Evolutionary conservation across 2,888 invertebrate species (phyloP), one percentile per base, ranked within the genome.

Genomic region (Troglohyphantes excavatus): DNA sequence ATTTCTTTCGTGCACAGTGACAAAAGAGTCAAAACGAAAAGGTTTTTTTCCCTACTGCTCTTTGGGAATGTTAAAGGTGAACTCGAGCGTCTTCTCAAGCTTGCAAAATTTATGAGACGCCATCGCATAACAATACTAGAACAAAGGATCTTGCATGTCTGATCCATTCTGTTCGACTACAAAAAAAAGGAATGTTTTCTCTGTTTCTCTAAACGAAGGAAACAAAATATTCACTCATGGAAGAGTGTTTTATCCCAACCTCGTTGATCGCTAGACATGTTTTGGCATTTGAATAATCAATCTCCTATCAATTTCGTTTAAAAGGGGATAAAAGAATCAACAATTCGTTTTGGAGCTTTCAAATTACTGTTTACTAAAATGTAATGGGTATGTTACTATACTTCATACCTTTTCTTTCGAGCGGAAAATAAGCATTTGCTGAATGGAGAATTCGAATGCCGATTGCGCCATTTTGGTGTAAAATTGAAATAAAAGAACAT

Each of bases 1-100:
- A n/a, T n/a, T n/a, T n/a, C n/a, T n/a, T n/a, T n/a, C n/a, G n/a
- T n/a, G n/a, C n/a, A n/a, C n/a, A n/a, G 39, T 39, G 39, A 53
- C 13, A n/a, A 13, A n/a, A 17, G n/a, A 53, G n/a, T 53, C 53
- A n/a, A 53, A 17, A 53, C 53, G 53, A 53, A n/a, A n/a, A 9
- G n/a, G 9, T n/a, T 53, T 53, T 53, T n/a, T 21, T 68, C n/a
- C 39, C 17, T 9, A 43, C 21, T 43, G 26, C 39, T 43, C 68
- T 70, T 9, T 53, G 26, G 43, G 26, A 72, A 72, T 72, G 72
- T 26, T 46, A 72, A 70, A 70, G 39, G 39, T 72, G 72, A 72
- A 7, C n/a, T 11, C 33, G 23, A 19, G 72, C 26, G 23, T n/a
- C 13, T 26, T 43, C 43, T 43, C n/a, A 53, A n/a, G 13, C 21